Evolutionary conservation across 2,888 invertebrate species (phyloP), one percentile per base, ranked within the genome.

Genomic region (Sphinx pinastri): DNA sequence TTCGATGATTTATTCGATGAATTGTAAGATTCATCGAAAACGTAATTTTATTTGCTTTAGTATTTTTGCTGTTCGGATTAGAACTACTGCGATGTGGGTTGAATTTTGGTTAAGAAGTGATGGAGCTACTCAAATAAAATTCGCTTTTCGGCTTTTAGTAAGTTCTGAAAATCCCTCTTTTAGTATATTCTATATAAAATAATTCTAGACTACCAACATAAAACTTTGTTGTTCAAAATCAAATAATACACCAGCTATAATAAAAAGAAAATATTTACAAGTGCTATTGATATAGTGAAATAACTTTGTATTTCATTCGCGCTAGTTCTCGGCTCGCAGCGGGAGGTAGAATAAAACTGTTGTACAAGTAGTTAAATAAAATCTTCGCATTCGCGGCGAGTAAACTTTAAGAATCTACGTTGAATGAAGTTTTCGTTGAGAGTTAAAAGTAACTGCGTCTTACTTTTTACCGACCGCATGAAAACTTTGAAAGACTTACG

Each of bases 381-480:
- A 63, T 63, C 49, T 63, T 49, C 49, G 63, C 19, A 63, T 63
- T 63, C 63, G 63, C 63, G 16, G 63, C 49, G 19, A 63, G 47
- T 19, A 63, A 63, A 63, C 63, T 63, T 63, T 45, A 49, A 47
- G 19, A 63, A 49, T 16, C 49, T 63, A 47, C 63, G 49, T 19
- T 19, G 49, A 63, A 38, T n/a, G 60, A 47, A 49, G 63, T 19
- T 63, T 63, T 19, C 19, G 19, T 19, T 19, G 19, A 49, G 19
- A 63, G 63, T 63, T 63, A 63, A 63, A 63, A 49, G 19, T 63
- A 63, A 63, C 63, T 63, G 19, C 63, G 19, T 63, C 49, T 49
- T 49, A 63, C 60, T 60, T 60, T 60, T 45, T 14, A 38, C 60
- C 59, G 16, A 60, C 47, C 16, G 10, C 58, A 12, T 12, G 16